A percentile compares a stretch with the other conserved stretches of the same genome.
Conservation (phyloP, 2,888 invertebrate species). For the Mesorhabditis spiculigera region DNA sequence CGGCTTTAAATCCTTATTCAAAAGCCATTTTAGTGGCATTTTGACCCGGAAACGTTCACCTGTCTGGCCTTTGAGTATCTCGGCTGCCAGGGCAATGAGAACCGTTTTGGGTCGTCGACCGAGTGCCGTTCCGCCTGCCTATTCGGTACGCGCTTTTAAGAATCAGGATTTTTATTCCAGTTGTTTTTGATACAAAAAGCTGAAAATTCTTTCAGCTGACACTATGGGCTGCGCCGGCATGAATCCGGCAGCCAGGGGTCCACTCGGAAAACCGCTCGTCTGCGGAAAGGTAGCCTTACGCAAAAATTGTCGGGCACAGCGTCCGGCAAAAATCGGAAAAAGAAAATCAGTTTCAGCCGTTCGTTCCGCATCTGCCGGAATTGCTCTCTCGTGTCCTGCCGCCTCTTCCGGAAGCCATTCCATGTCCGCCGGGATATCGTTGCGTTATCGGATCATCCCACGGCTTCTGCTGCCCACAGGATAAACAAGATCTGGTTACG, state of each 20-base stretch:
- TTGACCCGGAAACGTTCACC: neutral
- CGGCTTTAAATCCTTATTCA: no score
- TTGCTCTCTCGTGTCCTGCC: no score
- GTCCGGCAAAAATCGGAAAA: no score
- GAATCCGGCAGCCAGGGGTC: neutral
- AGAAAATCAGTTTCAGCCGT: no score
- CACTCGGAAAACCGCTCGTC: neutral
- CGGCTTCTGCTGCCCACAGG: no score
- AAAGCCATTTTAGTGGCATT: neutral
- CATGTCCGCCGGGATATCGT: no score
- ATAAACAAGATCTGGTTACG: no score
- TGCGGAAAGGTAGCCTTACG: neutral
- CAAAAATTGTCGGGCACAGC: no score
- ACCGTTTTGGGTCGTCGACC: neutral
- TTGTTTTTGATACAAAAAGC: no score
- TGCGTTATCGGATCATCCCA: no score
- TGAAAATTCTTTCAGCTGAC: neutral
- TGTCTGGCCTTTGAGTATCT: constrained; percentile 6
- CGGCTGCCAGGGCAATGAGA: neutral
- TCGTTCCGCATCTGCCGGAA: no score
- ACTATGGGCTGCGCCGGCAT: neutral
- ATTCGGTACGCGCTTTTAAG: neutral
- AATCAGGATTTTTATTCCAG: neutral
- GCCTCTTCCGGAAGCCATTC: no score
- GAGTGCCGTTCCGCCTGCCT: neutral